A percentile compares a stretch with the other conserved stretches of the same genome.
These are phyloP conservation scores for Grantiella picta DNA, from an alignment of 2,113 vertebrate genomes.

Conservation along the genomic window DNA sequence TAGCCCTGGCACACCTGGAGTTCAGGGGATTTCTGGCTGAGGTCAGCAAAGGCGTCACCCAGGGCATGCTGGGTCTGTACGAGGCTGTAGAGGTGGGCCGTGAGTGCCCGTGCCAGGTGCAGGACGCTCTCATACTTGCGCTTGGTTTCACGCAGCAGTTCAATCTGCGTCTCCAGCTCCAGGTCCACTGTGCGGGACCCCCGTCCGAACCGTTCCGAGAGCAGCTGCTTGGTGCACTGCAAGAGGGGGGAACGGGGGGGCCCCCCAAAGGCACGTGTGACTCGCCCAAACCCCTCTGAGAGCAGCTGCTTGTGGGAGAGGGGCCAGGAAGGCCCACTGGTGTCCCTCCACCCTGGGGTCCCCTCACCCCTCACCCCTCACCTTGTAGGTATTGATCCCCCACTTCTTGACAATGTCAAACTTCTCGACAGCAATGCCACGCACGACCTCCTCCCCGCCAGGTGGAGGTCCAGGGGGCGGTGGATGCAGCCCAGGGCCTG, in stretches of 20 bases:
- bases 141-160: conserved; percentile 93
- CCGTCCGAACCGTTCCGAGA: conserved; percentile 92
- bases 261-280: conserved; percentile 66
- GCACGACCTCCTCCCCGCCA: conserved; percentile 79
- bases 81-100: conserved; percentile 94
- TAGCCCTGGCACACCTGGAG: conserved; percentile 67
- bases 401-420: conserved; percentile 93
- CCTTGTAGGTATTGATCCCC: conserved; percentile 98
- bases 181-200: conserved; percentile 93
- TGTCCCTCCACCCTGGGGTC: not conserved
- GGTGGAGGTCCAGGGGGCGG: conserved; percentile 70
- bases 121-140: conserved; percentile 92
- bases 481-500: conserved; percentile 87
- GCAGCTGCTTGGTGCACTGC: conserved; percentile 94
- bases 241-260: accelerated
- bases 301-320: conserved; percentile 78
- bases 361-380: conserved; percentile 24
- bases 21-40: conserved; percentile 98
- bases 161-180: conserved; percentile 96
- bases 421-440: conserved; percentile 92
- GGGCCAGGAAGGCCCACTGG: accelerated
- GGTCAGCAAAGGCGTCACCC: conserved; percentile 93
- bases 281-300: conserved; percentile 80
- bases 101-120: conserved; percentile 86
- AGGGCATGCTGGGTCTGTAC: conserved; percentile 96